A percentile compares a stretch with the other conserved stretches of the same genome.
Evolutionary conservation across 2,113 vertebrate genomes (phyloP).

Genomic region (Mungos mungo): DNA sequence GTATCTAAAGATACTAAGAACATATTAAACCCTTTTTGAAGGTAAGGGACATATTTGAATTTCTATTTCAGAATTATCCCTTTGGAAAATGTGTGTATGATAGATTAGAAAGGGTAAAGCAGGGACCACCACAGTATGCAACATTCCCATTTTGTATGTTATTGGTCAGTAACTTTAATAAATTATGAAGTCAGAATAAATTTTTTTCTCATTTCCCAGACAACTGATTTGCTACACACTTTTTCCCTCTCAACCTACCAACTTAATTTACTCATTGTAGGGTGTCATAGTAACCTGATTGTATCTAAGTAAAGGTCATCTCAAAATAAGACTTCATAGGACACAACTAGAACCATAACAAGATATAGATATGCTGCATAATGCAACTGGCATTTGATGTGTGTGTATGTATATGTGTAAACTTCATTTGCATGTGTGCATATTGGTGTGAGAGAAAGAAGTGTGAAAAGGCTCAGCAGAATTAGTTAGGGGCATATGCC

Average conservation of each 20-base stretch:
- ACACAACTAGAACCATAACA: neutral
- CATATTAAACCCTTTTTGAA: neutral
- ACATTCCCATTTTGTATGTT: neutral
- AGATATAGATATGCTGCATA: neutral
- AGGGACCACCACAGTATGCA: neutral
- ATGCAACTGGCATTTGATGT: neutral
- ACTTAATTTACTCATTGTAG: neutral
- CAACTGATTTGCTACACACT: neutral
- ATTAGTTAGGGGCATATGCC: neutral
- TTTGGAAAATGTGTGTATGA: neutral
- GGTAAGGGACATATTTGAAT: neutral
- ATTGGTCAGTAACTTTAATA: slow-evolving; percentile 28
- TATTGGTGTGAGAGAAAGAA: neutral
- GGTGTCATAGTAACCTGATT: neutral
- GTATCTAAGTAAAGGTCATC: neutral
- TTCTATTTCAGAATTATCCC: neutral
- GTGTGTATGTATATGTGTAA: neutral
- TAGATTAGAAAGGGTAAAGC: neutral
- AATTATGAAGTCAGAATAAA: neutral
- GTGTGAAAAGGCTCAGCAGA: neutral
- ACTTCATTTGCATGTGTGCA: neutral
- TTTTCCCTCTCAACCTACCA: neutral
- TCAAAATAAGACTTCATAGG: neutral
- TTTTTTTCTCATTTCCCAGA: neutral
- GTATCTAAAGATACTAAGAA: neutral